phyloP scores from a whole-genome alignment of 2,113 vertebrate species.

The Pogona vitticeps region DNA sequence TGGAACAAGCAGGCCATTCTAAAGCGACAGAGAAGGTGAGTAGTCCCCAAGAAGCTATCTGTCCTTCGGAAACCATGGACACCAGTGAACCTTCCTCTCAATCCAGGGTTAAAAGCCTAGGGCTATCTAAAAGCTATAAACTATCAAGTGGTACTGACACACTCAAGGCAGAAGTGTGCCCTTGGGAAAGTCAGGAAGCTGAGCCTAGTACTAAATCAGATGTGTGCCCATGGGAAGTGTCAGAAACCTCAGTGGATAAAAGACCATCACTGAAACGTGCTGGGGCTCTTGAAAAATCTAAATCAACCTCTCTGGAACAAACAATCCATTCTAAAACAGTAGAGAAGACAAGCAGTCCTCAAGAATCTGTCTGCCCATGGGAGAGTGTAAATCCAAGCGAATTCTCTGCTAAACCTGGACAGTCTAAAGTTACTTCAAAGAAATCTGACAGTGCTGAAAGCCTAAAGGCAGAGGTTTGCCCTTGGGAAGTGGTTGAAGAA shows the following conservation, averaged over 20 bases:
- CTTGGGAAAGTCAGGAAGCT: neutral
- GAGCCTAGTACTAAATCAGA: no score
- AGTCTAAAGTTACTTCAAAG: slow-evolving; percentile 25
- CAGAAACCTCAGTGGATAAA: no score
- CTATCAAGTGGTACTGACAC: neutral
- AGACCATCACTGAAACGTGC: neutral
- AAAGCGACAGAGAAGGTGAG: no score
- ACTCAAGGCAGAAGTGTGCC: neutral
- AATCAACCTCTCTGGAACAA: neutral
- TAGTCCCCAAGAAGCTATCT: no score
- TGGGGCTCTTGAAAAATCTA: neutral
- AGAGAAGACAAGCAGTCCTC: slow-evolving; percentile 15
- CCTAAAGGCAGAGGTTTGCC: slow-evolving; percentile 56
- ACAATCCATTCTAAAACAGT: neutral
- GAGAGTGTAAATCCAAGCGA: neutral
- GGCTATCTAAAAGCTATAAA: no score
- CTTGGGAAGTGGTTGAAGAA: slow-evolving; percentile 55
- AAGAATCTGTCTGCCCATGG: slow-evolving; percentile 39
- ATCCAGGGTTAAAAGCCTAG: neutral
- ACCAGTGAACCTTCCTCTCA: neutral
- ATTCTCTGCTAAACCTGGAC: neutral
- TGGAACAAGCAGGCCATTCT: neutral
- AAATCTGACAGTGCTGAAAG: neutral
- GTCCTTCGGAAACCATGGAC: neutral
- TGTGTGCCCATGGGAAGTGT: no score